These are phyloP conservation scores for Aproaerema taeniolella DNA, from an alignment of 2,888 invertebrate genomes.

Conservation along the genomic window DNA sequence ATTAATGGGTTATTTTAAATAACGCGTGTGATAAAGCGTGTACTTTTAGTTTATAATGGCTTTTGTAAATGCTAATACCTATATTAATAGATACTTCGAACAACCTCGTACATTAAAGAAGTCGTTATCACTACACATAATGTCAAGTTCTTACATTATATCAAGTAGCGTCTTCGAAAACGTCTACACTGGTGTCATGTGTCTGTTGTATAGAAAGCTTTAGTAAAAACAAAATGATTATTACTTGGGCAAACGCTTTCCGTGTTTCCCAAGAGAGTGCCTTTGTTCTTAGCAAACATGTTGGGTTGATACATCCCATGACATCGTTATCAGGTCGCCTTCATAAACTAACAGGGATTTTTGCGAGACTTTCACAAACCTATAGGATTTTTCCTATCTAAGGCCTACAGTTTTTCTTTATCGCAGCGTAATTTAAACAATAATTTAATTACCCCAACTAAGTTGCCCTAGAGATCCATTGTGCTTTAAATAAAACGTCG, in stretches of 20 bases:
- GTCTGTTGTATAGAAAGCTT: too few relatives aligned
- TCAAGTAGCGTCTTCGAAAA: too few relatives aligned
- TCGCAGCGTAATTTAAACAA: slow-evolving; percentile 41
- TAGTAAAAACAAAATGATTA: slow-evolving; percentile 7
- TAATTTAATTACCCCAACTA: slow-evolving; percentile 62
- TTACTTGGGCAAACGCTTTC: slow-evolving; percentile 9
- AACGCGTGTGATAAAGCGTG: slow-evolving; percentile 26
- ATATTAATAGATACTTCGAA: not conserved
- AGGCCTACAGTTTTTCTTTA: slow-evolving; percentile 33
- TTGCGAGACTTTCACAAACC: slow-evolving; percentile 22
- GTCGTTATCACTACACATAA: too few relatives aligned
- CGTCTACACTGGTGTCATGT: too few relatives aligned
- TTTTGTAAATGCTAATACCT: not conserved
- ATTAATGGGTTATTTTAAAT: slow-evolving; percentile 44
- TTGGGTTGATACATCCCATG: slow-evolving; percentile 9
- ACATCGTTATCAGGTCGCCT: slow-evolving; percentile 25
- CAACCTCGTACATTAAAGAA: too few relatives aligned
- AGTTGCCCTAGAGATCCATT: slow-evolving; percentile 52
- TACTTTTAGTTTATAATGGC: slow-evolving; percentile 21
- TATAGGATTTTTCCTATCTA: slow-evolving; percentile 25
- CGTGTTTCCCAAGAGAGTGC: slow-evolving; percentile 4
- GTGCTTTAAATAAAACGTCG: slow-evolving; percentile 70
- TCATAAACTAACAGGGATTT: slow-evolving; percentile 28
- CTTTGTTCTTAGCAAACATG: slow-evolving; percentile 10
- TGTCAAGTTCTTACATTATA: too few relatives aligned